Base-by-base conservation (phyloP, 2,797 vertebrate genomes). In the Poliocrania exsul region DNA sequence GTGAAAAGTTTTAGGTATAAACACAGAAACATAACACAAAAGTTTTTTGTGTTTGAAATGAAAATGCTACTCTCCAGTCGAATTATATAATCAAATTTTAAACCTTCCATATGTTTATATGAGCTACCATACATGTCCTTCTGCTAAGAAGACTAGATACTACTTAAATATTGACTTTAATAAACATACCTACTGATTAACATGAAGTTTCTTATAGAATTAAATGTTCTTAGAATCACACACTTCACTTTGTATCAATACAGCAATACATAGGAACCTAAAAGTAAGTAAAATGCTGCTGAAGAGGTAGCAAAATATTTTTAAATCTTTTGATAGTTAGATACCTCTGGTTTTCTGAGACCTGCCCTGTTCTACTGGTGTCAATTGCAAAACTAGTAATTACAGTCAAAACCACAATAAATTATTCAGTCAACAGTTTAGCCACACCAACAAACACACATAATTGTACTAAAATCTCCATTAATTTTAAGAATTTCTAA, bases 121-220 rank as follows among this genome's bases (percentile, higher is more conserved):
- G 2, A 64, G 31, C 50, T 71, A 58, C 31, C 37, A 75, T 19
- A 79, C 14, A 71, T 31, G 88, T 66, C 11, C 72, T 13, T 96
- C 78, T 92, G 56, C 80, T 94, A 92, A 77, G 62, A 95, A 35
- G 56, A 91, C 62, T 62, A 91, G 67, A 86, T 80, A 56, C 47
- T 65, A 84, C 38, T 67, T 58, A 57, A 70, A 92, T 92, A 73
- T 61, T 90, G 93, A 69, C 24, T 73, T 83, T 74, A 93, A 73
- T 65, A 92, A 90, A 35, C 23, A 65, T 31, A 80, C 58, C 26
- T 56, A 74, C 77, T 51, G 14, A 83, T 51, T 81, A 69, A 57
- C 65, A 64, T 21, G 21, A 91, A 64, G 51, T 40, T 89, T 77
- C 56, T 53, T 13, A 24, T 67, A 79, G 23, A 82, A 71, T 65